These are phyloP conservation scores for Dolichoris vasculosae DNA, from an alignment of 1,140 invertebrate species.

Conservation along the genomic window DNA sequence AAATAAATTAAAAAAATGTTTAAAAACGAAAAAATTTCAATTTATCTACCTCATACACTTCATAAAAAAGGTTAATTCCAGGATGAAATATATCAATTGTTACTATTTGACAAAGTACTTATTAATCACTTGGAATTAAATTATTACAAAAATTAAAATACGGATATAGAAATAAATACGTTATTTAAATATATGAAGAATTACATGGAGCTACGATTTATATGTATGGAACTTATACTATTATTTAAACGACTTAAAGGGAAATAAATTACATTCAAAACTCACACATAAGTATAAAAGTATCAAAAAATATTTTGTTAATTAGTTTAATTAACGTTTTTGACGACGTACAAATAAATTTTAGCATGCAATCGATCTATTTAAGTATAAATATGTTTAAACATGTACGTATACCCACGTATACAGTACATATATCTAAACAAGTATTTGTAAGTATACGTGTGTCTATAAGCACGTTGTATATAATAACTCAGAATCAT, in stretches of 20 bases:
- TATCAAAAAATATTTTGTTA: not conserved
- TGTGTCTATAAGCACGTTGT: not conserved
- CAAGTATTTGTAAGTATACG: too few relatives aligned
- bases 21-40: not conserved
- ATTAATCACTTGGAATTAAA: slow-evolving; percentile 39
- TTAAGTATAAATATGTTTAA: too few relatives aligned
- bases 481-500: not conserved
- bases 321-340: slow-evolving; percentile 46
- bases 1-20: not conserved
- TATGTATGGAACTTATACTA: not conserved
- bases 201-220: not conserved
- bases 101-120: not conserved
- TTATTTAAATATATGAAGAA: slow-evolving; percentile 26
- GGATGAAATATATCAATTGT: slow-evolving; percentile 15
- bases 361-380: not conserved
- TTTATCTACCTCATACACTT: not conserved
- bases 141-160: slow-evolving; percentile 29
- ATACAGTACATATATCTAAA: too few relatives aligned
- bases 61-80: not conserved
- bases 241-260: slow-evolving; percentile 1
- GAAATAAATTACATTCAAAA: slow-evolving; percentile 34
- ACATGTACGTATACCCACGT: not conserved
- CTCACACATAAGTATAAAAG: not conserved
- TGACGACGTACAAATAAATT: slow-evolving; percentile 41
- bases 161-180: slow-evolving; percentile 15